Percentiles rank a stretch among this genome's conserved stretches.
Conservation (phyloP, 2,888 invertebrate species). For the Nebria salina region DNA sequence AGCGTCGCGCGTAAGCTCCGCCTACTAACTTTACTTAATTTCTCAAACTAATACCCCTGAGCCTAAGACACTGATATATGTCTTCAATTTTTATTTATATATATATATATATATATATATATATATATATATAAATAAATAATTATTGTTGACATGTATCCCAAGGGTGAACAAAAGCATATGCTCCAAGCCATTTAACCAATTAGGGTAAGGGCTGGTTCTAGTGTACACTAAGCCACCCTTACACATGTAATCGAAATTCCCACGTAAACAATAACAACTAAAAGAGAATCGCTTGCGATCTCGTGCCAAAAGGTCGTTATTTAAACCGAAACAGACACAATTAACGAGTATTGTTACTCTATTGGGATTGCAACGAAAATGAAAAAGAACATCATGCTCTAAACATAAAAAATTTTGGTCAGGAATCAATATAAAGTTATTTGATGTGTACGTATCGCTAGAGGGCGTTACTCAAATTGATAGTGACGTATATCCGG, state of each 20-base stretch:
- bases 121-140: slow-evolving; percentile 16
- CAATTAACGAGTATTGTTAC: slow-evolving; percentile 45
- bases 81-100: not conserved
- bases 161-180: slow-evolving; percentile 55
- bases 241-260: not conserved
- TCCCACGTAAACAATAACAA: slow-evolving; percentile 30
- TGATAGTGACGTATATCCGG: slow-evolving; percentile 64
- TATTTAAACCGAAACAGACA: slow-evolving; percentile 38
- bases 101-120: not conserved
- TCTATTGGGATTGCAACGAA: too few relatives aligned
- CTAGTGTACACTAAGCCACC: not conserved
- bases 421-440: slow-evolving; percentile 41
- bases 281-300: slow-evolving; percentile 7
- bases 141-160: slow-evolving; percentile 46
- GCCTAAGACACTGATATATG: too few relatives aligned
- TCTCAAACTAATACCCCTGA: too few relatives aligned
- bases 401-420: slow-evolving; percentile 46
- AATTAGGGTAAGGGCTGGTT: slow-evolving; percentile 59
- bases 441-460: slow-evolving; percentile 19
- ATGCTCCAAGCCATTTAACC: slow-evolving; percentile 64
- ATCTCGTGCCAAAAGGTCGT: slow-evolving; percentile 39
- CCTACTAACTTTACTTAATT: too few relatives aligned
- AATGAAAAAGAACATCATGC: slow-evolving; percentile 55
- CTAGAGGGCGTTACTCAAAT: slow-evolving; percentile 57
- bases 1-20: too few relatives aligned